Evolutionary conservation across 2,797 vertebrate genomes (phyloP).

Genomic region (Alexandromys oeconomus): DNA sequence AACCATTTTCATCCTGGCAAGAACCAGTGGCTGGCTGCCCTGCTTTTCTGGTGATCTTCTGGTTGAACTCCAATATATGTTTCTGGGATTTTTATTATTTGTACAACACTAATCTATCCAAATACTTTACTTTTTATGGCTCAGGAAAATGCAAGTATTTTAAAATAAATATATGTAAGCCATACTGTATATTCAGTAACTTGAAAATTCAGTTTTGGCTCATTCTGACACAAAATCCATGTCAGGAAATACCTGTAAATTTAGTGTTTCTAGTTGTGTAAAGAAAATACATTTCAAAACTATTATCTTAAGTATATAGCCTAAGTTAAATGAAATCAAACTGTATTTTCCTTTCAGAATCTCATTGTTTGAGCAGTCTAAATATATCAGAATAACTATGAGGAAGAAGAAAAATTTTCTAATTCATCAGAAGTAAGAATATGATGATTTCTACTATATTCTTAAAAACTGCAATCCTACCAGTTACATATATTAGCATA

Average conservation of each 20-base stretch:
- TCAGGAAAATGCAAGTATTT: slow-evolving; percentile 8
- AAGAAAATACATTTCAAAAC: slow-evolving; percentile 52
- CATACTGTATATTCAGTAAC: not conserved
- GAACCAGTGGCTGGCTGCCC: too few relatives aligned
- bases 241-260: slow-evolving; percentile 10
- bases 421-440: slow-evolving; percentile 38
- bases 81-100: too few relatives aligned
- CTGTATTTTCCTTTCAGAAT: slow-evolving; percentile 56
- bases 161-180: slow-evolving; percentile 32
- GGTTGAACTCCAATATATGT: too few relatives aligned
- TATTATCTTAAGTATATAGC: not conserved
- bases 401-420: slow-evolving; percentile 25
- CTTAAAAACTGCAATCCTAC: slow-evolving; percentile 6
- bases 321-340: slow-evolving; percentile 50
- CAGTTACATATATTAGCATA: slow-evolving; percentile 64
- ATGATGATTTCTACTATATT: slow-evolving; percentile 49
- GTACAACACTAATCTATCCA: not conserved
- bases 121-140: not conserved
- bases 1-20: too few relatives aligned
- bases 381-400: slow-evolving; percentile 29
- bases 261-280: not conserved
- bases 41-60: too few relatives aligned
- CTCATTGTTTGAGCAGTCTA: slow-evolving; percentile 49
- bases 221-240: slow-evolving; percentile 19
- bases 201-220: slow-evolving; percentile 49